These are phyloP conservation scores for Strigamia crassipes DNA, from an alignment of 2,888 invertebrate species.

Conservation along the genomic window DNA sequence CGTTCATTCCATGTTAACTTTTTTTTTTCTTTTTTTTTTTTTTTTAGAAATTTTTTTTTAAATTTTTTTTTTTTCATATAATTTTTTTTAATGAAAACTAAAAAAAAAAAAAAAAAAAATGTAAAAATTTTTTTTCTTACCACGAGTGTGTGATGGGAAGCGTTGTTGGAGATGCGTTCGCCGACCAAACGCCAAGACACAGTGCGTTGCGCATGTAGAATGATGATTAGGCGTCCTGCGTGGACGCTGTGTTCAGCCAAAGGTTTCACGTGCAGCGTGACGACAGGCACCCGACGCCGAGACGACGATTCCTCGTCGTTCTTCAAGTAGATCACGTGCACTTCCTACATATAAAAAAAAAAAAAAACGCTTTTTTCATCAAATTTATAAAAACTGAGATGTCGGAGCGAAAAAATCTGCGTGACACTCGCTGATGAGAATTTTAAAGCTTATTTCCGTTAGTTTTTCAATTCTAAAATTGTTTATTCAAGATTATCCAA, in stretches of 20 bases:
- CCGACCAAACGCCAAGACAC: slow-evolving; percentile 50
- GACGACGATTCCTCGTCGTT: slow-evolving; percentile 43
- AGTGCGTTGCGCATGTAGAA: slow-evolving; percentile 49
- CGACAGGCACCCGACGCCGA: slow-evolving; percentile 47
- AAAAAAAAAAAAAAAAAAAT: not conserved
- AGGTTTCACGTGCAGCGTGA: slow-evolving; percentile 49
- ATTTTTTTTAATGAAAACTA: not conserved
- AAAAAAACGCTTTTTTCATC: not conserved
- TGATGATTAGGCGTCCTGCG: slow-evolving; percentile 47
- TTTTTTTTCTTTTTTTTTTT: not conserved
- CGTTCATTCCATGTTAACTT: not conserved
- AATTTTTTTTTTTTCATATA: too few species aligned
- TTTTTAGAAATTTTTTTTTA: too few species aligned
- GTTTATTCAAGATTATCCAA: too few species aligned
- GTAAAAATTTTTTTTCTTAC: slow-evolving; percentile 45
- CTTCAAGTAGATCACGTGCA: slow-evolving; percentile 50
- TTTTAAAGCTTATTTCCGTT: not conserved
- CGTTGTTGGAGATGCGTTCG: slow-evolving; percentile 48
- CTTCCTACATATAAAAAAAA: slow-evolving; percentile 46
- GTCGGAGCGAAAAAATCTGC: not conserved
- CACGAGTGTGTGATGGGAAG: slow-evolving; percentile 48
- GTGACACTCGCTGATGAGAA: not conserved
- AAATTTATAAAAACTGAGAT: not conserved
- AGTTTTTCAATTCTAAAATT: not conserved
- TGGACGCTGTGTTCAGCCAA: slow-evolving; percentile 46